Conservation (phyloP, 2,797 vertebrate genomes). For the Xiphorhynchus erythropygius region DNA sequence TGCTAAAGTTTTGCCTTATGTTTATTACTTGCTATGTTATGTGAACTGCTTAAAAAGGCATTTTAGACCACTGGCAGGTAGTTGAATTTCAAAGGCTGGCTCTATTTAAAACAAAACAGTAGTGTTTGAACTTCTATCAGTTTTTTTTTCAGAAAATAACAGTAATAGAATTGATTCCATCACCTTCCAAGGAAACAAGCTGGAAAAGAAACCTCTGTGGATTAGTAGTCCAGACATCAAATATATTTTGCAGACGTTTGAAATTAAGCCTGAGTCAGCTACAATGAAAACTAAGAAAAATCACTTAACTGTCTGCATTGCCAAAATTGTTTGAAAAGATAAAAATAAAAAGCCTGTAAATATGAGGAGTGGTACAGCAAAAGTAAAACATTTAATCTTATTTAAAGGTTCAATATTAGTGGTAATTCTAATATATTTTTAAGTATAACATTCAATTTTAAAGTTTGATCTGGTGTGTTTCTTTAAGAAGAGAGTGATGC, state of each 20-base stretch:
- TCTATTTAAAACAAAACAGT: constrained; percentile 47
- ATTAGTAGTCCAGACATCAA: constrained; percentile 38
- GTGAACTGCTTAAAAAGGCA: constrained; percentile 33
- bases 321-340: background rate
- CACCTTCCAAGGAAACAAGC: constrained; percentile 28
- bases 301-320: background rate
- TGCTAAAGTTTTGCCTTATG: constrained; percentile 16
- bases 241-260: constrained; percentile 34
- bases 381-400: background rate
- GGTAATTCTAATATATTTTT: background rate
- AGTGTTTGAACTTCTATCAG: constrained; percentile 15
- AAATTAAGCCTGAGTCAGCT: constrained; percentile 3
- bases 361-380: background rate
- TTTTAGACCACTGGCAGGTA: constrained; percentile 38
- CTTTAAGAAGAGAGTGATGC: background rate
- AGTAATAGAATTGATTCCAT: constrained; percentile 34
- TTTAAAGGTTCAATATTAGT: background rate
- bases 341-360: background rate
- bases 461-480: background rate
- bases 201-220: constrained; percentile 26
- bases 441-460: background rate
- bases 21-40: constrained; percentile 40
- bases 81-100: constrained; percentile 55
- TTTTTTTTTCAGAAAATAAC: constrained; percentile 33
- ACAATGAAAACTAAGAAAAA: constrained; percentile 11